Evolutionary conservation across 2,888 invertebrate species (phyloP).

Genomic region (Xylota sylvarum): DNA sequence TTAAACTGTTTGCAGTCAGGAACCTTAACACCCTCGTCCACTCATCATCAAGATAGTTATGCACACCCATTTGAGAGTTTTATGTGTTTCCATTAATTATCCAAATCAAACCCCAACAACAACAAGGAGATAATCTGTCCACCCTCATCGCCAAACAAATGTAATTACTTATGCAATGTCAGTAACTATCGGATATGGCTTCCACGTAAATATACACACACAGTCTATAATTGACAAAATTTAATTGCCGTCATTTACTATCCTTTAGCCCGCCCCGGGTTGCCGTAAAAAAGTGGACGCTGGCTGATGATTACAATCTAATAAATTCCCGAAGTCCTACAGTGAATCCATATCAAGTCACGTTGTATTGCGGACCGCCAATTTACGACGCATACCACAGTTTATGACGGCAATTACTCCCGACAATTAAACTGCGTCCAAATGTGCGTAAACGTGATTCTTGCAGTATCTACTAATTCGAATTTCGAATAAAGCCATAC

Average conservation of each 20-base stretch:
- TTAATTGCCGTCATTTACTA: slow-evolving; percentile 56
- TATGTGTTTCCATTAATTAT: not conserved
- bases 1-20: too few relatives aligned
- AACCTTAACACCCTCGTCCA: too few relatives aligned
- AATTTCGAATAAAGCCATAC: slow-evolving; percentile 28
- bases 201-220: slow-evolving; percentile 4
- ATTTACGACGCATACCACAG: slow-evolving; percentile 56
- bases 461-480: slow-evolving; percentile 8
- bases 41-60: not conserved
- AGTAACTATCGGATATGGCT: slow-evolving; percentile 31
- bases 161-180: slow-evolving; percentile 22
- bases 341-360: slow-evolving; percentile 39
- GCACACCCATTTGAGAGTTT: not conserved
- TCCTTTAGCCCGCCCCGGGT: slow-evolving; percentile 22
- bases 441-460: slow-evolving; percentile 51
- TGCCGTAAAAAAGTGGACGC: slow-evolving; percentile 24
- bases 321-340: slow-evolving; percentile 37
- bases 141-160: slow-evolving; percentile 3
- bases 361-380: slow-evolving; percentile 26
- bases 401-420: slow-evolving; percentile 50
- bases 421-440: slow-evolving; percentile 34
- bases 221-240: slow-evolving; percentile 37
- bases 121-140: not conserved
- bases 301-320: slow-evolving; percentile 39
- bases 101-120: not conserved